Base-by-base conservation (phyloP, 2,797 vertebrate genomes). In the Platalea minor region DNA sequence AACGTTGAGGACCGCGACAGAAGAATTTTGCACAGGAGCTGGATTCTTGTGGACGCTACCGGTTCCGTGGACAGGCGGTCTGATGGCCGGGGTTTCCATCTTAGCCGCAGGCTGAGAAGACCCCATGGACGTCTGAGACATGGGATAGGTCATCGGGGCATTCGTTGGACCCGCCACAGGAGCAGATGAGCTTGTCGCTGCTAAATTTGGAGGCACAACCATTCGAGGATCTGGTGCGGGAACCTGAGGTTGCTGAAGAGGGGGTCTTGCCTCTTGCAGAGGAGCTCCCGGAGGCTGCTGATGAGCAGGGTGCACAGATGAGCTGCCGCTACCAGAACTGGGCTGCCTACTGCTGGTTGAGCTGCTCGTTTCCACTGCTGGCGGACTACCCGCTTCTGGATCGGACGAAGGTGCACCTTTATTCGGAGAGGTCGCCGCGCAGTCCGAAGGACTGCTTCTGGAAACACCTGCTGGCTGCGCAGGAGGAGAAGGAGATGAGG, bases 401-500 rank as follows among this genome's bases (percentile, higher is more conserved):
- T 98, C 98, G 5, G 97, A 92, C 0, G 96, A 94, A 89, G 97
- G 85, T 2, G 96, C 96, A 28, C 97, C 98, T 98, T 98, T 98
- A 85, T 96, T 98, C 20, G 98, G 98, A 97, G 98, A 98, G 94
- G 95, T 48, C 3, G 97, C 88, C 5, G 86, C 12, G 72, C 98
- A 97, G 95, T 98, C 97, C 5, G 98, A 97, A 81, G 98, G 98
- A 65, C 98, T 98, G 88, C 92, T 98, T 94, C 98, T 96, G 91
- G 98, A 97, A 77, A 96, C 72, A 6, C 96, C 98, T 61, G 93
- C 96, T 7, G 98, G 97, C 94, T 98, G 98, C 18, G 94, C 97
- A 15, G 98, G 98, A 93, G 98, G 98, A 87, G 98, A 99, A 15
- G 98, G 98, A 91, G 98, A 98, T 48, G 98, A 98, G 78, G 99